Percentiles rank a stretch among this genome's conserved stretches.
These are phyloP conservation scores for Leptinotarsa juncta DNA, from an alignment of 2,888 invertebrate species.

Conservation along the genomic window DNA sequence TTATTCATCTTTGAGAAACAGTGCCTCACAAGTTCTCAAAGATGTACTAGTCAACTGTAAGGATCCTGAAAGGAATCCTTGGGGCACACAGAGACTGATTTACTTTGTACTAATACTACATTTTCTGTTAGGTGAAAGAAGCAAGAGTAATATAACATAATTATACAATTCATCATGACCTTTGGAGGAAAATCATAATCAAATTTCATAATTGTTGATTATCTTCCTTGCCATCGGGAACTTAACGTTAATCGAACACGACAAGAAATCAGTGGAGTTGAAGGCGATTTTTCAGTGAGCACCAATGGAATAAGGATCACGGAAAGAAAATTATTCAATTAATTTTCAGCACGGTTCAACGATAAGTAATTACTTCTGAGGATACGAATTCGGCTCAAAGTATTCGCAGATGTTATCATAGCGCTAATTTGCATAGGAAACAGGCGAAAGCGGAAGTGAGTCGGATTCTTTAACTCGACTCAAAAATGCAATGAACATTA, in stretches of 20 bases:
- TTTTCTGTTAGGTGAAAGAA: too few species aligned
- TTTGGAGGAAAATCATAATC: neutral
- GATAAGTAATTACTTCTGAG: slow-evolving; percentile 23
- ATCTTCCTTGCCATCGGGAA: neutral
- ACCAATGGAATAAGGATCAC: slow-evolving; percentile 2
- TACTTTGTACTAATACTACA: too few species aligned
- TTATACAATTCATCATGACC: too few species aligned
- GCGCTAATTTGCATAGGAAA: slow-evolving; percentile 28
- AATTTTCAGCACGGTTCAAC: slow-evolving; percentile 23
- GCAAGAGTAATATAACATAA: too few species aligned
- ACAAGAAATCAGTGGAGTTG: slow-evolving; percentile 1
- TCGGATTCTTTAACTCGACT: slow-evolving; percentile 21
- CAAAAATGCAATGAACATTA: slow-evolving; percentile 18
- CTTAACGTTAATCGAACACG: neutral
- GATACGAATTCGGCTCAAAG: slow-evolving; percentile 25
- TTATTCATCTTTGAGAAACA: too few species aligned
- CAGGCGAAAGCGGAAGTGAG: slow-evolving; percentile 13
- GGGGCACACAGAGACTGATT: too few species aligned
- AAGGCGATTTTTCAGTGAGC: neutral
- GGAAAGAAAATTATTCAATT: slow-evolving; percentile 25
- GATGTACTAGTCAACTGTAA: too few species aligned
- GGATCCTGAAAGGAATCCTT: too few species aligned
- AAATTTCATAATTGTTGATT: slow-evolving; percentile 4
- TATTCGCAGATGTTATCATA: slow-evolving; percentile 27
- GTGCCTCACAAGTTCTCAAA: too few species aligned